These are phyloP conservation scores for Tanypteryx hageni DNA, from an alignment of 2,888 invertebrate species.

Conservation along the genomic window DNA sequence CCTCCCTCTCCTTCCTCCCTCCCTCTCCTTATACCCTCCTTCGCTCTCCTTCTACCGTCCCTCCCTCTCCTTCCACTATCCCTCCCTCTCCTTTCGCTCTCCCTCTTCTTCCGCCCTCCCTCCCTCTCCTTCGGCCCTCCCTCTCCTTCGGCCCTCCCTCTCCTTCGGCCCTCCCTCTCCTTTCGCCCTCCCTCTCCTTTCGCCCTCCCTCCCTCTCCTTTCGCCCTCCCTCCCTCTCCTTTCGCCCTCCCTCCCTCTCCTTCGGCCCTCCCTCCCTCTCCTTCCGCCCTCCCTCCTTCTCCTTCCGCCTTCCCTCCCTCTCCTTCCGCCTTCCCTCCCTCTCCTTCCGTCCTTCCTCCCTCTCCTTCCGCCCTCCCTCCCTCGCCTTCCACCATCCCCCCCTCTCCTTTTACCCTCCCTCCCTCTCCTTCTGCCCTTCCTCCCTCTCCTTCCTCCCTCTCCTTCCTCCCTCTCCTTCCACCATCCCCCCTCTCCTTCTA, in stretches of 20 bases:
- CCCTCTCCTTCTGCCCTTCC: not conserved
- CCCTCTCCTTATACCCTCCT: not conserved
- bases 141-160: not conserved
- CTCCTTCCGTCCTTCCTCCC: not conserved
- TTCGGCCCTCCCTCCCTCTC: too few relatives aligned
- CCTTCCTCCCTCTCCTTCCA: not conserved
- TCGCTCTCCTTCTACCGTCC: not conserved
- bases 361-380: not conserved
- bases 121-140: not conserved
- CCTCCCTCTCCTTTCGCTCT: too few relatives aligned
- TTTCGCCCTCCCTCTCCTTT: too few relatives aligned
- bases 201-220: not conserved
- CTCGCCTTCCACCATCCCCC: not conserved
- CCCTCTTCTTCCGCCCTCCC: not conserved
- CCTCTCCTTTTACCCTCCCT: not conserved
- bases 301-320: not conserved
- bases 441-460: not conserved
- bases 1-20: not conserved
- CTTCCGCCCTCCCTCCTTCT: too few relatives aligned
- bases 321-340: not conserved
- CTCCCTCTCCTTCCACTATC: not conserved
- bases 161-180: too few relatives aligned
- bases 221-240: slow-evolving; percentile 12
- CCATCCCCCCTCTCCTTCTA: not conserved
- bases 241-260: not conserved